These are phyloP conservation scores for Oncorhynchus mykiss DNA, from an alignment of 2,113 vertebrate genomes.

Conservation along the genomic window DNA sequence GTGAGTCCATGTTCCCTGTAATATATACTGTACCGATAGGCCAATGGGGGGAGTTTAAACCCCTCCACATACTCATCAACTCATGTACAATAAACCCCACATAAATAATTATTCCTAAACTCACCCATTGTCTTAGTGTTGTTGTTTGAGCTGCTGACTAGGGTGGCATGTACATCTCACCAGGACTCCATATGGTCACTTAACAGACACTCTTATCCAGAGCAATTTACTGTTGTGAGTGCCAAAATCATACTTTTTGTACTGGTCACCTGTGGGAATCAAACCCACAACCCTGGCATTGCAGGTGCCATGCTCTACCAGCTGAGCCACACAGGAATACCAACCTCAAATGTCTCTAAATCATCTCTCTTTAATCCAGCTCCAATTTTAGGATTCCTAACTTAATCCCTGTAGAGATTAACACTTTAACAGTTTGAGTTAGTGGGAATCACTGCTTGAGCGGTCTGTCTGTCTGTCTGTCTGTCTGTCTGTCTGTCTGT, in stretches of 20 bases:
- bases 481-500: too few species aligned
- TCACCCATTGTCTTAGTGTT: neutral
- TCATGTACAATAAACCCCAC: neutral
- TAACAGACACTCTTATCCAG: too few species aligned
- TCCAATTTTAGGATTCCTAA: neutral
- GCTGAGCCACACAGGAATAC: too few species aligned
- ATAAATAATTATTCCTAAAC: neutral
- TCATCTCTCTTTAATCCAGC: neutral
- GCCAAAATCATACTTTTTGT: too few species aligned
- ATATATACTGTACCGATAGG: too few species aligned
- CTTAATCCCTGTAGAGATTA: neutral
- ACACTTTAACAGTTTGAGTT: neutral
- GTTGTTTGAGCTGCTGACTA: neutral
- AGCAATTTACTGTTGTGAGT: too few species aligned
- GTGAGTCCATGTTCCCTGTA: slow-evolving; percentile 59
- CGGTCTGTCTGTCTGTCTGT: neutral
- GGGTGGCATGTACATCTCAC: neutral
- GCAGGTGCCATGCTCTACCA: too few species aligned
- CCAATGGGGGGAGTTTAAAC: too few species aligned
- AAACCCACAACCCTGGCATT: too few species aligned
- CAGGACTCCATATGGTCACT: neutral
- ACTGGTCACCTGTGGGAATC: too few species aligned
- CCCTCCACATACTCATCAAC: too few species aligned
- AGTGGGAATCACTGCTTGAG: neutral
- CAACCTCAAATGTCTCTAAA: neutral